These are phyloP conservation scores for Ctenicera cuprea DNA, from an alignment of 2,888 invertebrate species.

Conservation along the genomic window DNA sequence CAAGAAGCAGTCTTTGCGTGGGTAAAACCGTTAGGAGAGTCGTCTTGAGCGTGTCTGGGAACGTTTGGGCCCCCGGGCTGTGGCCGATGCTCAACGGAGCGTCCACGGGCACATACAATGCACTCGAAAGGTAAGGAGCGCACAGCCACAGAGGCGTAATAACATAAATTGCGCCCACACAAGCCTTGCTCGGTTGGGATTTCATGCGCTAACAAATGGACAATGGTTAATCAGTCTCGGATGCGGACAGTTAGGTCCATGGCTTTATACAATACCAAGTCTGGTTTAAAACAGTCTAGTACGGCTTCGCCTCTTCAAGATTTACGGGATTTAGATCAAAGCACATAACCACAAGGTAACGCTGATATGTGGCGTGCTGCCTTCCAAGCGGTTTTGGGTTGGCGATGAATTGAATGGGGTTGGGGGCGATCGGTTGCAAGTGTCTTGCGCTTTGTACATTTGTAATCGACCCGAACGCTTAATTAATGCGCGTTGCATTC, in stretches of 20 bases:
- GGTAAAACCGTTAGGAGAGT: conserved; percentile 37
- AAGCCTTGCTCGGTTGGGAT: neutral
- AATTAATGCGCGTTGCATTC: no score
- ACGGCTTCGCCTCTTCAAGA: conserved; percentile 3
- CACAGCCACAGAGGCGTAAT: conserved; percentile 19
- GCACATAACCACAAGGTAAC: conserved; percentile 7
- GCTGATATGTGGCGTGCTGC: conserved; percentile 8
- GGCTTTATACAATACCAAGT: neutral
- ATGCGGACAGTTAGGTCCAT: conserved; percentile 26
- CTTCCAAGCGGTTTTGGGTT: conserved; percentile 1
- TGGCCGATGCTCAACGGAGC: conserved; percentile 39
- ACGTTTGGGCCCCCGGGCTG: conserved; percentile 16
- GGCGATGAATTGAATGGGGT: neutral
- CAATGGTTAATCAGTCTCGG: conserved; percentile 18
- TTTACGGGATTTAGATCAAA: conserved; percentile 27
- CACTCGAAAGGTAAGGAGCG: conserved; percentile 28
- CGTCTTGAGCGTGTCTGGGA: conserved; percentile 36
- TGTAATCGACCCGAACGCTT: no score
- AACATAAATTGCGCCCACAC: conserved; percentile 27
- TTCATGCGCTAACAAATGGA: conserved; percentile 26
- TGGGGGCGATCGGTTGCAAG: no score
- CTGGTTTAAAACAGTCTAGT: neutral
- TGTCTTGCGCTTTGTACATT: no score
- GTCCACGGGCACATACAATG: conserved; percentile 29
- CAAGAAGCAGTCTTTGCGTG: conserved; percentile 17